Base-by-base conservation (phyloP, 2,113 vertebrate species). In the Nestor notabilis region DNA sequence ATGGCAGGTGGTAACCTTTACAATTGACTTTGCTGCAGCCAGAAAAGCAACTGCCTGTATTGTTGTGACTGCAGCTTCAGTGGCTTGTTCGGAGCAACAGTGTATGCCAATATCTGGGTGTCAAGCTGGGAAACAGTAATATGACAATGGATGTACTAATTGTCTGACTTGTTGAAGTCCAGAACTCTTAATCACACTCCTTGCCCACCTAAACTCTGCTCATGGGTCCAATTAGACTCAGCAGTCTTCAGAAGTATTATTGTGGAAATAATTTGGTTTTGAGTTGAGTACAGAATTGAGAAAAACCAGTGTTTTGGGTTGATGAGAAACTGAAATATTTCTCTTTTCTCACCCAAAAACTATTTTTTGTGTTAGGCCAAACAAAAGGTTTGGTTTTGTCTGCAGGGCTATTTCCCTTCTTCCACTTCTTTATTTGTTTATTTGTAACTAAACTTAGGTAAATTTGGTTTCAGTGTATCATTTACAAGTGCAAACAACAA, bases 361-460 rank as follows among this genome's bases (percentile, higher is more conserved):
- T 56, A 24, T 50, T 1, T 39, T 58, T 23, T 35, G 24, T 55
- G 63, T 80, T 10, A 5, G 75, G 83, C 85, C 88, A 97, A 97
- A 80, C 35, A 92, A 90, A 94, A 93, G 37, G 44, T 69, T 95
- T 94, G 86, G 33, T 13, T 88, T 90, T 93, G 31, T 89, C 75
- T 82, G 31, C 64, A 84, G 81, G 23, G 28, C 28, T 87, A 74
- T 74, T 91, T 89, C 60, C 50, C 50, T 60, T 83, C 82, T 82
- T 60, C 70, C 21, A 79, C 50, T 74, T 58, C 65, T 90, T 89
- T 41, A 61, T 78, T 89, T 89, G 77, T 63, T 87, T 85, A 50
- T 82, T 86, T 88, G 21, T 53, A 93, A 95, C 93, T 77, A 83
- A 58, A 66, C 86, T 90, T 89, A 96, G 95, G 95, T 95, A 95